These are phyloP conservation scores for Melanotaenia trifasciata DNA, from an alignment of 2,797 vertebrate species.

Conservation along the genomic window DNA sequence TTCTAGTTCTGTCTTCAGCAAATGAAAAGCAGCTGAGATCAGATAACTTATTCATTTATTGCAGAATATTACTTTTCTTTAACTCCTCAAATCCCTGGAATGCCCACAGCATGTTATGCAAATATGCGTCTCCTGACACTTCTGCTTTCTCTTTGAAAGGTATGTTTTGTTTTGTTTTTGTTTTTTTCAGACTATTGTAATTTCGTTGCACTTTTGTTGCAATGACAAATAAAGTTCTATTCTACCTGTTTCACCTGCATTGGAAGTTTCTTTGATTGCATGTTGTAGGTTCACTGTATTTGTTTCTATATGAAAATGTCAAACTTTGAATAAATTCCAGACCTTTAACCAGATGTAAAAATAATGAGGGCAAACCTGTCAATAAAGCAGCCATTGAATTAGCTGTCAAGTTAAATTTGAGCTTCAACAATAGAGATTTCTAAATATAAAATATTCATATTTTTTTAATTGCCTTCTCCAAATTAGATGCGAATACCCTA, in stretches of 20 bases:
- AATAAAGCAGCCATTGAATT: background rate
- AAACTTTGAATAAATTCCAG: background rate
- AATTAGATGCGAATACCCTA: background rate
- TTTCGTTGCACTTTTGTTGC: too few species aligned
- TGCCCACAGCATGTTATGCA: background rate
- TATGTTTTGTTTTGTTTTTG: background rate
- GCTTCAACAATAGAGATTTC: background rate
- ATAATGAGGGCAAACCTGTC: background rate
- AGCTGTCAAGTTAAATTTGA: background rate
- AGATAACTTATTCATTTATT: background rate
- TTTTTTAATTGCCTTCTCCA: background rate
- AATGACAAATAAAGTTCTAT: too few species aligned
- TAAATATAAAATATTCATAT: background rate
- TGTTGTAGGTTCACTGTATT: background rate
- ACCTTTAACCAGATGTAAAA: background rate
- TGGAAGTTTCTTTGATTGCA: background rate
- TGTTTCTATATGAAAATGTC: conserved; percentile 1
- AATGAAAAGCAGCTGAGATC: background rate
- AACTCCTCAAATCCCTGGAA: background rate
- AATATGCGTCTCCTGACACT: background rate
- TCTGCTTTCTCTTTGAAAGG: background rate
- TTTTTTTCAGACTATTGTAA: background rate
- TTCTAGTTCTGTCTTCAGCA: background rate
- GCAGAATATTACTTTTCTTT: background rate
- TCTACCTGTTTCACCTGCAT: background rate